Base-by-base conservation (phyloP, 2,888 invertebrate genomes). In the Bellardia bayeri region DNA sequence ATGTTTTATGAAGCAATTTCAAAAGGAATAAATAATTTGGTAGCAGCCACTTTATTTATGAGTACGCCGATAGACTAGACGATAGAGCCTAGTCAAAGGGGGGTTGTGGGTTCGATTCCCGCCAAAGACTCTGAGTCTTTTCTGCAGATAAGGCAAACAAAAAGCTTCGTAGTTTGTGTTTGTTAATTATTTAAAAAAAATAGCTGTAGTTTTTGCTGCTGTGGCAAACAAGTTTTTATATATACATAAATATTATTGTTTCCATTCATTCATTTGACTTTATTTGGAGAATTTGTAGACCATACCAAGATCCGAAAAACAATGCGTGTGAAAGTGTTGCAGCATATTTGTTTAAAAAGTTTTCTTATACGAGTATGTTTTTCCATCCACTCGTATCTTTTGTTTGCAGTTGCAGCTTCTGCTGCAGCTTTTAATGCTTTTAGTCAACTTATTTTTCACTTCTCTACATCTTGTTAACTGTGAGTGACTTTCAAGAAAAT, bases 251-350 rank as follows among this genome's bases (percentile, higher is more conserved):
- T 23, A 9, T 13, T 13, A 42, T 9, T 61, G 37, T 45, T 66
- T 42, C n/a, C 74, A 58, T 68, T 74, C 58, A n/a, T 54, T 2
- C 16, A 69, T 14, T 58, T 42, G 66, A n/a, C 37, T 54, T 58
- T 40, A 82, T 61, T 61, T 75, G 56, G 56, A 8, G 11, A n/a
- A n/a, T 13, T 69, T 58, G 13, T 23, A 51, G 61, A 71, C 63
- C 42, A 80, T 40, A 23, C 14, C 16, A 2, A 2, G 45, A 13
- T 45, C 45, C 40, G n/a, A n/a, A 30, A 49, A 79, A 72, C 63
- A 78, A 83, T 83, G 71, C 54, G 71, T 83, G 83, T 84, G 78
- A 84, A 84, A 78, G 78, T 84, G 79, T 84, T 84, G 71, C 64
- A 79, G 14, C 51, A 66, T 79, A 72, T 84, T 84, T 72, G n/a